Percentiles rank a stretch among this genome's conserved stretches.
Conservation (phyloP, 2,113 vertebrate genomes). For the Neodon shergylaensis region DNA sequence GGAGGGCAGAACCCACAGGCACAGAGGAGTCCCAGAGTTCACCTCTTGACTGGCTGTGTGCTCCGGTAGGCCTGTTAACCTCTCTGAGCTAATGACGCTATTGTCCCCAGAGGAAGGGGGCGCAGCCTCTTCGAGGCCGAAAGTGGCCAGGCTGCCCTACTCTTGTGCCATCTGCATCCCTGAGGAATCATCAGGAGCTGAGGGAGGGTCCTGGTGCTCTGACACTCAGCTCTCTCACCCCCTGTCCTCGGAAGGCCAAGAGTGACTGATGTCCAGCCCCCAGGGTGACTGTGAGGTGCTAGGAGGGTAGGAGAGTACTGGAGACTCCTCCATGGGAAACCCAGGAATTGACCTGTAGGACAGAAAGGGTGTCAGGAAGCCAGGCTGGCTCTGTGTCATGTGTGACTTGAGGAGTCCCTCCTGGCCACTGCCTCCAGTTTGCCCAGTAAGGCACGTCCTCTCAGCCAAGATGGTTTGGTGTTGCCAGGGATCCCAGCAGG, state of each 20-base stretch:
- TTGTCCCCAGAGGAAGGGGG: neutral
- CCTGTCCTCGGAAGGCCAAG: neutral
- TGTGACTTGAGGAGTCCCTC: neutral
- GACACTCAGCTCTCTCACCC: neutral
- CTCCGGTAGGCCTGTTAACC: neutral
- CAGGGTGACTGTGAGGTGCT: neutral
- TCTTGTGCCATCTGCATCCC: neutral
- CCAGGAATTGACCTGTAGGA: neutral
- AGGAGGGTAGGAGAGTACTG: neutral
- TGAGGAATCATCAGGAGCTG: neutral
- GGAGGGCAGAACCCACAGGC: neutral
- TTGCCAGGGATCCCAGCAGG: neutral
- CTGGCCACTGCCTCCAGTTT: neutral
- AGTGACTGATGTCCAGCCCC: neutral
- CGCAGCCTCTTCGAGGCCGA: rapidly evolving
- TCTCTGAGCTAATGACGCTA: neutral
- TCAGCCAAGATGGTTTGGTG: neutral
- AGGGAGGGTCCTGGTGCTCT: neutral
- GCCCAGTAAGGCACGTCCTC: neutral
- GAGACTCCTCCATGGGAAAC: neutral
- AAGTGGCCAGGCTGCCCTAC: too few species aligned
- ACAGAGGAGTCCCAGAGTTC: neutral
- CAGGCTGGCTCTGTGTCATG: rapidly evolving
- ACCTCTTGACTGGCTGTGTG: neutral
- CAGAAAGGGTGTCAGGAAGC: neutral